Percentiles rank a stretch among this genome's conserved stretches.
phyloP scores from a whole-genome alignment of 2,113 vertebrate species.

The Fregata magnificens region DNA sequence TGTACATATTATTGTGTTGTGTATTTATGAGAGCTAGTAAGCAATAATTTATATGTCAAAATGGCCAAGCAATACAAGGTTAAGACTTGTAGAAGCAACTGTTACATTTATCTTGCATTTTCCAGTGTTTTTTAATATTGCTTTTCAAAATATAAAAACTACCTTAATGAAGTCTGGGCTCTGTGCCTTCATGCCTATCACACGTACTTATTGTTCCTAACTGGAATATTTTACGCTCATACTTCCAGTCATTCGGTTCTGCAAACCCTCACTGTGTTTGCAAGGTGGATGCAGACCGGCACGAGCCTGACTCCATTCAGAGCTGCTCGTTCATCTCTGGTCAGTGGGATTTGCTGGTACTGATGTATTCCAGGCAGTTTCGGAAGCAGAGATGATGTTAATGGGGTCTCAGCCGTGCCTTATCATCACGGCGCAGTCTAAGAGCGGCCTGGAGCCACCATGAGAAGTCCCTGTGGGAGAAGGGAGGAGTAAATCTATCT shows the following conservation, averaged over 20 bases:
- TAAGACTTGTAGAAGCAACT: constrained; percentile 74
- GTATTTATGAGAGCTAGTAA: constrained; percentile 81
- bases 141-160: constrained; percentile 81
- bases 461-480: constrained; percentile 6
- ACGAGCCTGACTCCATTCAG: not conserved
- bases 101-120: constrained; percentile 76
- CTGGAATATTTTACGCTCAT: not conserved
- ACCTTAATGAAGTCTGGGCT: constrained; percentile 62
- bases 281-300: not conserved
- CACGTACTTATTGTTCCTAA: not conserved
- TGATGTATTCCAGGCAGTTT: not conserved
- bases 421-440: not conserved
- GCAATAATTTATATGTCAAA: constrained; percentile 87
- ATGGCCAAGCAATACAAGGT: constrained; percentile 81
- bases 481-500: not conserved
- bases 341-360: not conserved
- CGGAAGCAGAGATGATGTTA: not conserved
- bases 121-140: constrained; percentile 77
- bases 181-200: constrained; percentile 20
- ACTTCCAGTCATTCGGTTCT: not conserved
- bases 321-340: not conserved
- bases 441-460: not conserved
- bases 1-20: constrained; percentile 76
- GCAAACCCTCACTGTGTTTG: not conserved
- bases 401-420: not conserved